Evolutionary conservation across 2,113 vertebrate genomes (phyloP), one percentile per base, ranked within the genome.

Genomic region (Mesoclemmys tuberculata): DNA sequence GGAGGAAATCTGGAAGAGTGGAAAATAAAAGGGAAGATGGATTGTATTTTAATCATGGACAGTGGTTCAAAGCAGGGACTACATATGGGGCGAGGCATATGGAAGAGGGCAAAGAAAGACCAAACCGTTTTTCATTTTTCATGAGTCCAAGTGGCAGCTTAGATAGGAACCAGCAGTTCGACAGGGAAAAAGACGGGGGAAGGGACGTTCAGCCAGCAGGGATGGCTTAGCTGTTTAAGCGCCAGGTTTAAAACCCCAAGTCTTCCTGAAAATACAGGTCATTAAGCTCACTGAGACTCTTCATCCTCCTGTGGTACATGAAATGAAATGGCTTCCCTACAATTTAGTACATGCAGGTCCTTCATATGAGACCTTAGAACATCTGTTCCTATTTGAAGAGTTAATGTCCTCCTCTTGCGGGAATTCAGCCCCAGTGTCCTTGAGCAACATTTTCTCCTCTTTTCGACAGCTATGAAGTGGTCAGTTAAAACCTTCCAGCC

Each of bases 11-110:
- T 38, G 68, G n/a, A 71, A 94, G 96, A 94, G 10, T 96, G 94
- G 89, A 96, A 96, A 96, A 96, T 27, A 96, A 94, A 96, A 96
- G 89, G 89, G 49, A 92, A 94, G 27, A 93, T 1, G 31, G 81
- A 56, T 91, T 97, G 93, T 89, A 91, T 85, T 55, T 55, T 0
- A 61, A 61, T 14, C 58, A 29, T 1, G 79, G 74, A 55, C 51
- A 55, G 3, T 41, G 84, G 75, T 75, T 87, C 82, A 89, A 85
- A 97, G 90, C 41, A 56, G 88, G 75, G 91, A 84, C 82, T 71
- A 83, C 46, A 61, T 84, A 10, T 71, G 82, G 82, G 27, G 58
- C 82, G 71, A 13, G 83, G 56, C n/a, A 61, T 89, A 26, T 0
- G 82, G 85, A 44, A 91, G 79, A 89, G 92, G 96, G 51, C 1